Percentiles rank a stretch among this genome's conserved stretches.
Conservation (phyloP, 2,113 vertebrate species). For the Chaetodon trifascialis region DNA sequence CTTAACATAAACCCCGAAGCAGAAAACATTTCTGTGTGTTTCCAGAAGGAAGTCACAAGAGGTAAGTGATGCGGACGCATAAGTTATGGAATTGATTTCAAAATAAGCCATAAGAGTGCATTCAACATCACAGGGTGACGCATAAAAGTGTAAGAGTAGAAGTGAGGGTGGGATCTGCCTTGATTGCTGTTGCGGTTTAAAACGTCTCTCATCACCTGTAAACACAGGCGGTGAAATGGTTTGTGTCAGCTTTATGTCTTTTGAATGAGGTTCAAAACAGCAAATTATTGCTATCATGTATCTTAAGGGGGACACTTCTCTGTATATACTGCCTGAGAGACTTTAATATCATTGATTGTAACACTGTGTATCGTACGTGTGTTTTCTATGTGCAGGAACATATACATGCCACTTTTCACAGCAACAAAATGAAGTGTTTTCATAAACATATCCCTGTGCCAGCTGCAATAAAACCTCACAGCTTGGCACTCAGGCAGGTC, state of each 20-base stretch:
- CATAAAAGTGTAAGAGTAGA: background rate
- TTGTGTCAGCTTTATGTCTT: background rate
- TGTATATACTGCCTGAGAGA: background rate
- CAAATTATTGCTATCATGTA: constrained; percentile 8
- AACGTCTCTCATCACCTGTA: background rate
- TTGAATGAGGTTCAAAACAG: background rate
- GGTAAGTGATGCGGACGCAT: background rate
- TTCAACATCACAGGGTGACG: background rate
- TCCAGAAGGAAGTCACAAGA: background rate
- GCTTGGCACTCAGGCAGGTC: constrained; percentile 16
- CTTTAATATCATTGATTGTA: background rate
- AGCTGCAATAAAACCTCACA: constrained; percentile 29
- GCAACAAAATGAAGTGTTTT: constrained; percentile 58
- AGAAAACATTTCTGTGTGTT: background rate
- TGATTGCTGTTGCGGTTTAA: background rate
- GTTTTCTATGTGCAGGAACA: background rate
- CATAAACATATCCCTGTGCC: constrained; percentile 25
- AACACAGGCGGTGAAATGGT: background rate
- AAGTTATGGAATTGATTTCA: background rate
- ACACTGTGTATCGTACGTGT: background rate
- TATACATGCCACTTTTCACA: background rate
- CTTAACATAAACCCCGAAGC: too few species aligned
- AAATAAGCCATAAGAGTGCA: background rate
- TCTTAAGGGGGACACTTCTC: background rate
- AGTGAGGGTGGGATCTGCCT: background rate